Percentiles rank a stretch among this genome's conserved stretches.
These are phyloP conservation scores for Thereva nobilitata DNA, from an alignment of 2,888 invertebrate species.

Conservation along the genomic window DNA sequence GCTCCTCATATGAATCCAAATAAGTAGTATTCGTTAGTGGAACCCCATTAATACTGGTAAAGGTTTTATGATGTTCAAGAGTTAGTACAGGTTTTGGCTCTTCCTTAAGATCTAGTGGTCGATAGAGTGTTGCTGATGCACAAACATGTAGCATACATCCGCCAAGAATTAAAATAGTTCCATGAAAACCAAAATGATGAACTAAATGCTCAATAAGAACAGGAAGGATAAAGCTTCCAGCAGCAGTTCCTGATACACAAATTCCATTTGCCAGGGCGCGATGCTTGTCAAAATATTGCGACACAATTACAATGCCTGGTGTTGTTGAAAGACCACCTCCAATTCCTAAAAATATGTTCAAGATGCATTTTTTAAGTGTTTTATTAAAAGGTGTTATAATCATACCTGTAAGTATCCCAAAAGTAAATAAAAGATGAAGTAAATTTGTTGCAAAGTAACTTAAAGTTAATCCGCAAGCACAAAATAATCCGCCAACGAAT, in stretches of 20 bases:
- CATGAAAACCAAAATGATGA: slow-evolving; percentile 72
- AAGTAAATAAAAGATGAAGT: slow-evolving; percentile 70
- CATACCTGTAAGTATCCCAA: slow-evolving; percentile 73
- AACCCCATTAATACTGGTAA: slow-evolving; percentile 50
- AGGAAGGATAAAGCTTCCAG: slow-evolving; percentile 78
- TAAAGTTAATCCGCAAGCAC: slow-evolving; percentile 69
- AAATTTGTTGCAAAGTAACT: slow-evolving; percentile 73
- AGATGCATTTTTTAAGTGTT: neutral
- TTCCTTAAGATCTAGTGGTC: slow-evolving; percentile 58
- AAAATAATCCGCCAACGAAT: slow-evolving; percentile 73
- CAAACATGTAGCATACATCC: slow-evolving; percentile 78
- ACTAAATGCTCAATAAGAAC: slow-evolving; percentile 73
- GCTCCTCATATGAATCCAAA: slow-evolving; percentile 56
- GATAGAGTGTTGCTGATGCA: slow-evolving; percentile 70
- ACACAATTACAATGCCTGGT: slow-evolving; percentile 79
- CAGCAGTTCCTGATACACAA: slow-evolving; percentile 79
- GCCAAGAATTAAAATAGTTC: slow-evolving; percentile 70
- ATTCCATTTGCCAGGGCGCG: slow-evolving; percentile 79
- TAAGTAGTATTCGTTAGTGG: slow-evolving; percentile 56
- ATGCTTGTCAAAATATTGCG: slow-evolving; percentile 78
- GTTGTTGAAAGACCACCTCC: slow-evolving; percentile 80
- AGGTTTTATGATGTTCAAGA: slow-evolving; percentile 43
- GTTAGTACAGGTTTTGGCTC: slow-evolving; percentile 36
- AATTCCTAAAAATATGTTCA: slow-evolving; percentile 61
- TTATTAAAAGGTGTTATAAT: neutral